Evolutionary conservation across 2,888 invertebrate species (phyloP).

Genomic region (Diaphora mendica): DNA sequence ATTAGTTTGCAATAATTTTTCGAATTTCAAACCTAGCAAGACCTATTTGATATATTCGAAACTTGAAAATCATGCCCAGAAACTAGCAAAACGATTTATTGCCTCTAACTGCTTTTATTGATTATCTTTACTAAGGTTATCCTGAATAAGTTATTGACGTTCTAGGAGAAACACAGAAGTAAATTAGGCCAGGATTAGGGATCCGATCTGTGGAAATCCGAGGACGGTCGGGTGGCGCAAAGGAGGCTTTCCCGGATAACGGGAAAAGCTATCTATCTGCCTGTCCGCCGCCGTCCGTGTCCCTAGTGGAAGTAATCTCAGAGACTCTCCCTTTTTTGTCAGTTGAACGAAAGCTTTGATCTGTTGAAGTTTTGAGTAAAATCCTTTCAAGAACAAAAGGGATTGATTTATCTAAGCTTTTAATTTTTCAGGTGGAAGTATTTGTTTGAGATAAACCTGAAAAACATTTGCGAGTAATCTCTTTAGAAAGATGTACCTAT

Average conservation of each 20-base stretch:
- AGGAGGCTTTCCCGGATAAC: conserved; percentile 23
- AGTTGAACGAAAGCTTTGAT: conserved; percentile 34
- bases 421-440: neutral
- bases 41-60: neutral
- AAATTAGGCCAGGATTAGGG: conserved; percentile 53
- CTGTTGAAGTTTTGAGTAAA: conserved; percentile 37
- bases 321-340: conserved; percentile 50
- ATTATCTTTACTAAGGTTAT: conserved; percentile 23
- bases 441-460: neutral
- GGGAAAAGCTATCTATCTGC: conserved; percentile 24
- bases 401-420: conserved; percentile 7
- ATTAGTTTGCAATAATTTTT: too few species aligned
- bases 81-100: conserved; percentile 10
- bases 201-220: conserved; percentile 48
- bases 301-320: conserved; percentile 37
- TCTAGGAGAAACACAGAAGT: conserved; percentile 43
- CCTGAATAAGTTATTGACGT: conserved; percentile 40
- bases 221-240: conserved; percentile 23
- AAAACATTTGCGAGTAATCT: neutral
- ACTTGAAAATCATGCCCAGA: neutral
- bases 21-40: too few species aligned
- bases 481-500: neutral
- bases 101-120: neutral
- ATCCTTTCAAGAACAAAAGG: conserved; percentile 39
- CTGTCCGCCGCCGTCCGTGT: conserved; percentile 12